Evolutionary conservation across 2,113 vertebrate species (phyloP), one percentile per base, ranked within the genome.

Genomic region (Sprattus sprattus): DNA sequence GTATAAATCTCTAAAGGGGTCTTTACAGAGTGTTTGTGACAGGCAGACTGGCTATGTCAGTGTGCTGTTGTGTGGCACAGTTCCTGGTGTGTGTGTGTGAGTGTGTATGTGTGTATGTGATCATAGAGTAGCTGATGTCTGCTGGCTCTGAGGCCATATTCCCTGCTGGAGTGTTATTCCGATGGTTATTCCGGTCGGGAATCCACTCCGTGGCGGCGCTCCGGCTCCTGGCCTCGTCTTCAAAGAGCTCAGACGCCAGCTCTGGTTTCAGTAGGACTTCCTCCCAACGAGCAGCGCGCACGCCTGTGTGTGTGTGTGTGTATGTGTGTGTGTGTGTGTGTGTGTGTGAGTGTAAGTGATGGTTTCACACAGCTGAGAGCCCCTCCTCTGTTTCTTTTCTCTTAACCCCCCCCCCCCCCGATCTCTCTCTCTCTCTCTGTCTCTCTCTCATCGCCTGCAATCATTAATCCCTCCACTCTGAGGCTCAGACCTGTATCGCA

Each of bases 311-410:
- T 57, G 82, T 57, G 83, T 47, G 49, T 64, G 86, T 20, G 88
- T 85, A 84, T 22, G 71, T 28, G 47, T 18, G 75, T 57, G 44
- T 82, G 82, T 32, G 84, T 57, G 82, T 71, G 83, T 49, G 64
- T 81, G 86, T 13, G 67, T 60, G 81, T 28, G 78, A 85, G 86
- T 88, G 87, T 50, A 85, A 71, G 81, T 91, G 91, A 90, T 47
- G 89, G 83, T 78, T 90, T 88, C 67, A 85, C 91, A 90, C 91
- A 92, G 91, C 91, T 92, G 91, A 85, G 82, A 85, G 83, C 87
- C 71, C 25, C 85, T 64, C 49, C 86, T 82, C 86, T 83, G 81
- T 84, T 84, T 86, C 88, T 32, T 32, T 4, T 9, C 60, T 64
- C 60, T 71, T 25, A 0, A 11, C 15, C 64, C 15, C 64, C 25